Conservation (phyloP, 2,888 invertebrate species). For the Trachelus tabidus region DNA sequence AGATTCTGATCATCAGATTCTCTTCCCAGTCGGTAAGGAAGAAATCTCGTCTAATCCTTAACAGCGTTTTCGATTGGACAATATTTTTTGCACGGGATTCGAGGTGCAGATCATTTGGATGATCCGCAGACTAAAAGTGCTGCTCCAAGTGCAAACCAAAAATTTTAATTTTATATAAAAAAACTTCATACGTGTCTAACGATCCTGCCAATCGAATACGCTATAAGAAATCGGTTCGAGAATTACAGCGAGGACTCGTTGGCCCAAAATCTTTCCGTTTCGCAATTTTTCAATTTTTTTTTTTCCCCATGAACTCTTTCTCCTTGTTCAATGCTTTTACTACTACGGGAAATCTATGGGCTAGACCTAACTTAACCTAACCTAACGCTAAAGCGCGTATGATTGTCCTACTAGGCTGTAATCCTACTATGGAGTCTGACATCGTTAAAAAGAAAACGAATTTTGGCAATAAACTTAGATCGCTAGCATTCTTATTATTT, state of each 20-base stretch:
- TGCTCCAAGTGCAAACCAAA: no score
- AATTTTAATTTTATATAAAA: no score
- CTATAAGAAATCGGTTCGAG: background rate
- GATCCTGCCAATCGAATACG: no score
- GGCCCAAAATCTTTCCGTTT: background rate
- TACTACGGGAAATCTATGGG: background rate
- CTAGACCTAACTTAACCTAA: conserved; percentile 2
- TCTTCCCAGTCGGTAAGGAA: no score
- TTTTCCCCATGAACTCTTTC: background rate
- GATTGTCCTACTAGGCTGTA: conserved; percentile 47
- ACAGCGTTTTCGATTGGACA: no score
- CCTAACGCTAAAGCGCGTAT: conserved; percentile 35
- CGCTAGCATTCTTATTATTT: background rate
- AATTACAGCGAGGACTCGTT: background rate
- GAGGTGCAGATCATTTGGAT: no score
- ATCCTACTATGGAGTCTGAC: conserved; percentile 11
- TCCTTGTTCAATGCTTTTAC: background rate
- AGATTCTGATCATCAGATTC: no score
- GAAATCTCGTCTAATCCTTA: no score
- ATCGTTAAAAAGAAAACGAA: conserved; percentile 15
- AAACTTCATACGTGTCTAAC: no score
- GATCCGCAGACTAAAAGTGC: no score
- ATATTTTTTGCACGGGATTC: no score
- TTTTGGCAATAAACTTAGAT: conserved; percentile 22
- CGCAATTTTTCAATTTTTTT: no score